These are phyloP conservation scores for Pocota personata DNA, from an alignment of 2,888 invertebrate genomes.

Conservation along the genomic window DNA sequence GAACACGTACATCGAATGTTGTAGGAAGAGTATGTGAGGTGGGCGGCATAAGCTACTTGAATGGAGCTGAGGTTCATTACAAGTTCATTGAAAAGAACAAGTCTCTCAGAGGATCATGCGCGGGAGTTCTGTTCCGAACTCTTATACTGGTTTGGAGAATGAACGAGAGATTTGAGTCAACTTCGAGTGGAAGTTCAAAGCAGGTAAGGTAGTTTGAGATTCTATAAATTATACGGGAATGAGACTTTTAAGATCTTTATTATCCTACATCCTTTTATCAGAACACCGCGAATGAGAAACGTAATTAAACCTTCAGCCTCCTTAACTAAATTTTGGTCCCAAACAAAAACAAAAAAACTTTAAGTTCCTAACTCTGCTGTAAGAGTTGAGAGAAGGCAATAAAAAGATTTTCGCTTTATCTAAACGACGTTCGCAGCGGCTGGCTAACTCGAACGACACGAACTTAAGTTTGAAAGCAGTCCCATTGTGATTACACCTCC, in stretches of 20 bases:
- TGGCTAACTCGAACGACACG: too few species aligned
- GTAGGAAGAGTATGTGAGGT: background rate
- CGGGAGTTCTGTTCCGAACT: background rate
- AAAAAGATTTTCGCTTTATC: too few species aligned
- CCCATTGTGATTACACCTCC: too few species aligned
- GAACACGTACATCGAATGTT: conserved; percentile 5
- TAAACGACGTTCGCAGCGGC: too few species aligned
- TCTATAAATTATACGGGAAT: too few species aligned
- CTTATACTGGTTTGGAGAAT: conserved; percentile 13
- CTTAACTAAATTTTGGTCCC: too few species aligned
- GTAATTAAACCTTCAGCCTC: background rate
- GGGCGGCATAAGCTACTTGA: background rate
- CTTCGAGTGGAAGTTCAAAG: conserved; percentile 7
- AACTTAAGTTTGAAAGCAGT: too few species aligned
- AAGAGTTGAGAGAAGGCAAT: too few species aligned
- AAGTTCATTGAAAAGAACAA: conserved; percentile 23
- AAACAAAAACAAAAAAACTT: too few species aligned
- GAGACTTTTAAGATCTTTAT: background rate
- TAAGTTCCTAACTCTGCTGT: too few species aligned
- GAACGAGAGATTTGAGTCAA: background rate
- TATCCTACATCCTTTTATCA: background rate
- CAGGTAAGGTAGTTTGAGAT: conserved; percentile 28
- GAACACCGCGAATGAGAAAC: background rate
- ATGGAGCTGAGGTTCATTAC: conserved; percentile 35
- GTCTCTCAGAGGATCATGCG: background rate